Base-by-base conservation (phyloP, 2,888 invertebrate genomes). In the Phoronis australis region DNA sequence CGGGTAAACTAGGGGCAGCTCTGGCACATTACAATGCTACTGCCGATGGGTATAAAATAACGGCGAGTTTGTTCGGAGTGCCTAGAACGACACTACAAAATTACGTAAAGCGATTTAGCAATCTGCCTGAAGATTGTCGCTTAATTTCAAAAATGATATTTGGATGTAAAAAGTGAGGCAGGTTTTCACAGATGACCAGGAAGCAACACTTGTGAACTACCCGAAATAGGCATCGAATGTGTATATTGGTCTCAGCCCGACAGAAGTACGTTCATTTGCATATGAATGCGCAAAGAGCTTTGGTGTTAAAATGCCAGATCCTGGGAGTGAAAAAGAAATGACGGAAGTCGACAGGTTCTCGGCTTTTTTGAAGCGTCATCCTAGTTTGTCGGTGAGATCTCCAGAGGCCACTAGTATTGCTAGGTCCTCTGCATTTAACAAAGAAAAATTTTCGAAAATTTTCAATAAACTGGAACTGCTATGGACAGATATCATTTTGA, bases 371-470 rank as follows among this genome's bases (percentile, higher is more conserved):
- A 50, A 50, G 38, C 37, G 56, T 18, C 49, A 57, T 45, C 37
- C 41, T 0, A 22, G 38, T 2, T 44, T 60, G 15, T 44, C 51
- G 6, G 25, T 53, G 15, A n/a, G 56, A 24, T 40, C 24, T 15
- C 56, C 50, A 4, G 47, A 56, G 25, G 43, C 51, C 4, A 54
- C 53, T 4, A 49, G 49, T 31, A 18, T 60, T 6, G 40, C 45
- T n/a, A 38, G 56, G 22, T 56, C 54, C 37, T 54, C 56, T 35
- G 42, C 42, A 12, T 58, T 58, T 24, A 60, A 60, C 27, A 35
- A 40, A 15, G 22, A 22, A 1, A 52, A 54, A 45, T 55, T 59
- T 1, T 12, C 21, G 5, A 18, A 43, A 4, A 58, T 55, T 25
- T 58, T 48, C 37, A 31, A 38, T 5, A 56, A 56, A 18, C 45